These are phyloP conservation scores for Hemicrepidius hirtus DNA, from an alignment of 2,888 invertebrate species.

Conservation along the genomic window DNA sequence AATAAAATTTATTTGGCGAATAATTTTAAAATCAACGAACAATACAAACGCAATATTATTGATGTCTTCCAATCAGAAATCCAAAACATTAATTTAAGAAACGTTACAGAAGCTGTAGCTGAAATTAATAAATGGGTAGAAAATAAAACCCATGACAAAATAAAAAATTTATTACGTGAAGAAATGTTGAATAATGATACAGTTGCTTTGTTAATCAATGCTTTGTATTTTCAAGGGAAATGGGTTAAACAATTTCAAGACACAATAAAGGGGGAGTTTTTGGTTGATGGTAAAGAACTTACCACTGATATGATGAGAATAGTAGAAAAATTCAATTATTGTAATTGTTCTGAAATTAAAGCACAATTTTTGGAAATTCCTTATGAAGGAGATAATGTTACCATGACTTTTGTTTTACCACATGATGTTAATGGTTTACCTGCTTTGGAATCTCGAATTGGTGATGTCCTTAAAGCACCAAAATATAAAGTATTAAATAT, in stretches of 20 bases:
- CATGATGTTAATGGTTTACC: conserved; percentile 50
- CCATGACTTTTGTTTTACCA: conserved; percentile 57
- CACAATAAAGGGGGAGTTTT: conserved; percentile 54
- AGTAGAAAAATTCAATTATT: conserved; percentile 60
- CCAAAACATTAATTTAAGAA: conserved; percentile 67
- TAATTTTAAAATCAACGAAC: conserved; percentile 73
- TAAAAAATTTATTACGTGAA: conserved; percentile 62
- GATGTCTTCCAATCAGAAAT: conserved; percentile 78
- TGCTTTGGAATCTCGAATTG: conserved; percentile 46
- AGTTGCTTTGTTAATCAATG: conserved; percentile 65
- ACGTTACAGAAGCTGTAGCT: conserved; percentile 55
- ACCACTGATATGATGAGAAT: conserved; percentile 63
- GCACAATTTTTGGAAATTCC: conserved; percentile 65
- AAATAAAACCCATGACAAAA: conserved; percentile 66
- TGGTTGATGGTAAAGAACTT: conserved; percentile 59
- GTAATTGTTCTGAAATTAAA: conserved; percentile 60
- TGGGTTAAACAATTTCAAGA: conserved; percentile 59
- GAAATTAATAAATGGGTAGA: conserved; percentile 68
- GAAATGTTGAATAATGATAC: conserved; percentile 58
- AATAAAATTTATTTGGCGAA: conserved; percentile 78
- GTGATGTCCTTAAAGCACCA: conserved; percentile 45
- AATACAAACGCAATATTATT: conserved; percentile 75
- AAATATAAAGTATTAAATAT: not conserved
- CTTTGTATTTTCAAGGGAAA: conserved; percentile 66
- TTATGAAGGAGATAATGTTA: conserved; percentile 53